Conservation (phyloP, 2,113 vertebrate species). For the Xiphorhynchus elegans region DNA sequence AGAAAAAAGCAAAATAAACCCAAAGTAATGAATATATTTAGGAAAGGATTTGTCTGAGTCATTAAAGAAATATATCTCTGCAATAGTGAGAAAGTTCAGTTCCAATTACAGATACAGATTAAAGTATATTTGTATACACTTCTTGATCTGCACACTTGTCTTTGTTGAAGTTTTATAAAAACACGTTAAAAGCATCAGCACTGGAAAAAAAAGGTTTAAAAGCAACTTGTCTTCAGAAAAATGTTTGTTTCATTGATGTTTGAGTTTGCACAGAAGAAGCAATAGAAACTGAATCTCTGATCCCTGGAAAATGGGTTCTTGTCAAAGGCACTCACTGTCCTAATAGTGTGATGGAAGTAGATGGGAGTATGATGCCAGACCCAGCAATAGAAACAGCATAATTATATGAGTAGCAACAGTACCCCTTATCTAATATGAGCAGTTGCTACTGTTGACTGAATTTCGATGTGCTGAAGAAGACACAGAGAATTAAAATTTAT, state of each 20-base stretch:
- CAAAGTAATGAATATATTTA: background rate
- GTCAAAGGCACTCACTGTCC: slow-evolving; percentile 40
- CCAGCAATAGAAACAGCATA: slow-evolving; percentile 63
- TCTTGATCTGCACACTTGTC: slow-evolving; percentile 31
- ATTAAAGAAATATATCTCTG: background rate
- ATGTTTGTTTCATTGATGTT: slow-evolving; percentile 53
- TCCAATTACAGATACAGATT: slow-evolving; percentile 32
- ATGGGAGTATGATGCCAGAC: background rate
- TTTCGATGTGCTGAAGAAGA: slow-evolving; percentile 67
- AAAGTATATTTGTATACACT: slow-evolving; percentile 14
- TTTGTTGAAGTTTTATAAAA: slow-evolving; percentile 22
- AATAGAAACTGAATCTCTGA: slow-evolving; percentile 49
- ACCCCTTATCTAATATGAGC: slow-evolving; percentile 81
- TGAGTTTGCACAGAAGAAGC: slow-evolving; percentile 50
- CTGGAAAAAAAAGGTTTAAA: slow-evolving; percentile 5
- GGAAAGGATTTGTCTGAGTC: background rate
- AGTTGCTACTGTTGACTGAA: slow-evolving; percentile 75
- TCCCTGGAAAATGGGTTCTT: slow-evolving; percentile 53
- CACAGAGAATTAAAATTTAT: slow-evolving; percentile 65
- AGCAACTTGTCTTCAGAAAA: slow-evolving; percentile 15
- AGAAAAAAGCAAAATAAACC: background rate
- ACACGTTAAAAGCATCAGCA: slow-evolving; percentile 17
- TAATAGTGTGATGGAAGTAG: slow-evolving; percentile 30
- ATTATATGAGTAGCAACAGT: slow-evolving; percentile 74
- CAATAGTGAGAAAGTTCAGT: slow-evolving; percentile 22